Evolutionary conservation across 1,140 invertebrate genomes (phyloP).

Genomic region (Neoseiulus cucumeris): DNA sequence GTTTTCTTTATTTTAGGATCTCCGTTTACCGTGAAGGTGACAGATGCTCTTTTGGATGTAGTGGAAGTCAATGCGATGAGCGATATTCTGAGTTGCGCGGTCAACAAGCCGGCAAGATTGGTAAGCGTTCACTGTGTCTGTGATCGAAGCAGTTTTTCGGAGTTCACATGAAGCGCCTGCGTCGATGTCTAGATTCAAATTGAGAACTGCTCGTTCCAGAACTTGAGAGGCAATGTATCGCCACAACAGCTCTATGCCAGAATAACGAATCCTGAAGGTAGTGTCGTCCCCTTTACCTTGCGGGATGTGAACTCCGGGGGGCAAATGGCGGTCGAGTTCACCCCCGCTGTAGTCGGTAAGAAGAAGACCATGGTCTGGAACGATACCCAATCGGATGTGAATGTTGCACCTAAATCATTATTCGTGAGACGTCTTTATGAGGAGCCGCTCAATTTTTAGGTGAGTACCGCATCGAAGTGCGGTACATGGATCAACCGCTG

Average conservation of each 20-base stretch:
- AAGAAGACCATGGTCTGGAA: constrained; percentile 1
- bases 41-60: not conserved
- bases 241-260: constrained; percentile 19
- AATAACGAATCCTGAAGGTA: constrained; percentile 13
- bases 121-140: not conserved
- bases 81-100: not conserved
- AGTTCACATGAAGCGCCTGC: constrained; percentile 19
- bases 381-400: constrained; percentile 10
- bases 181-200: not conserved
- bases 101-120: not conserved
- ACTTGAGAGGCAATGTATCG: constrained; percentile 17
- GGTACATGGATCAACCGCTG: constrained; percentile 48
- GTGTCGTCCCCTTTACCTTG: constrained; percentile 13
- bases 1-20: constrained; percentile 17
- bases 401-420: constrained; percentile 12
- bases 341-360: constrained; percentile 32
- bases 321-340: constrained; percentile 45
- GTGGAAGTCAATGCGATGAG: too few relatives aligned
- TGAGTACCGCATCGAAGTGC: constrained; percentile 67
- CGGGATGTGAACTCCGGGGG: constrained; percentile 13
- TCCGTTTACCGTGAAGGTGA: constrained; percentile 17
- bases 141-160: too few relatives aligned
- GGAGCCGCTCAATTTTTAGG: constrained; percentile 37
- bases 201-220: not conserved
- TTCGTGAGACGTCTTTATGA: too few relatives aligned